These are phyloP conservation scores for Xenopus petersii DNA, from an alignment of 2,797 vertebrate genomes.

Conservation along the genomic window DNA sequence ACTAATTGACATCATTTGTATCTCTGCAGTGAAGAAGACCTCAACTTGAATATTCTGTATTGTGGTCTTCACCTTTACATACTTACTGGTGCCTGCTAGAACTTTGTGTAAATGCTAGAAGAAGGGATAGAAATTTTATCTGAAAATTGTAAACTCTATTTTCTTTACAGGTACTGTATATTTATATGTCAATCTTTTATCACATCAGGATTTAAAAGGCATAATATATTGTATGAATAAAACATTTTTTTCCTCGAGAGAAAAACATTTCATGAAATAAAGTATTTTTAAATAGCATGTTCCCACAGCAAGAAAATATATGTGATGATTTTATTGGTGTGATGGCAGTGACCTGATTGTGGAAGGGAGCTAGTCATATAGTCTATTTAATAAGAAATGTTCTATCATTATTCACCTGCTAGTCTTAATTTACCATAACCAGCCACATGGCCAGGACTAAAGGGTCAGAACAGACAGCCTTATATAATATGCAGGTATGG, in stretches of 20 bases:
- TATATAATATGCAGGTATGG: too few species aligned
- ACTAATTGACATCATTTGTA: background rate
- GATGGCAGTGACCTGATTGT: too few species aligned
- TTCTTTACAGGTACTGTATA: slow-evolving; percentile 72
- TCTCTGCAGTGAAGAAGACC: background rate
- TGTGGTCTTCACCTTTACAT: background rate
- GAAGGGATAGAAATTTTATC: slow-evolving; percentile 58
- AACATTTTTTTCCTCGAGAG: slow-evolving; percentile 62
- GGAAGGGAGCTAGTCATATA: too few species aligned
- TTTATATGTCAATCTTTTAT: slow-evolving; percentile 70
- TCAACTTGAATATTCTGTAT: background rate
- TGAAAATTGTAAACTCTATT: slow-evolving; percentile 72
- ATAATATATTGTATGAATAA: slow-evolving; percentile 69
- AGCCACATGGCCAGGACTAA: too few species aligned
- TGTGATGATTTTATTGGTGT: slow-evolving; percentile 65
- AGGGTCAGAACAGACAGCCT: too few species aligned
- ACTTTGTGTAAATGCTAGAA: slow-evolving; percentile 68
- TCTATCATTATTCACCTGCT: too few species aligned
- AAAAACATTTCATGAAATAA: slow-evolving; percentile 69
- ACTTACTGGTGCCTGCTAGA: slow-evolving; percentile 43
- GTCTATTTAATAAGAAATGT: too few species aligned
- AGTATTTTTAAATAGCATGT: slow-evolving; percentile 72
- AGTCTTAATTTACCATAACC: too few species aligned
- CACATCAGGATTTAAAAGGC: slow-evolving; percentile 67
- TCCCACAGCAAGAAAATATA: slow-evolving; percentile 62